Base-by-base conservation (phyloP, 1,140 invertebrate genomes). In the Drosophila kikkawai region DNA sequence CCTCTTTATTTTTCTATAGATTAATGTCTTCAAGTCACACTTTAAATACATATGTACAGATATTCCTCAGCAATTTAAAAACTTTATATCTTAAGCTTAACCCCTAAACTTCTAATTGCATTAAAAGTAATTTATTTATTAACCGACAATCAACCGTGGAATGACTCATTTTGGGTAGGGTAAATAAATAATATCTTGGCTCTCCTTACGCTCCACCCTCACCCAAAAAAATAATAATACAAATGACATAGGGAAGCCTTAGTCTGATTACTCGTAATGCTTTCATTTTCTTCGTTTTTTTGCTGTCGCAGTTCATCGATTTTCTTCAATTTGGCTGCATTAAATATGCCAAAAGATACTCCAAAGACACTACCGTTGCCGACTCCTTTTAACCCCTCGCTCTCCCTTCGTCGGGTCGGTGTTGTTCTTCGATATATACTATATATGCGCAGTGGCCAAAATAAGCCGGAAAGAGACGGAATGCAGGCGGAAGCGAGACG, bases 251-350 rank as follows among this genome's bases (percentile, higher is more conserved):
- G 41, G 69, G 74, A 76, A 76, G 74, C 61, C 74, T 22, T 58
- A 76, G 22, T 56, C 61, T 59, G 44, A 44, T 42, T 73, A 42
- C 64, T 41, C 29, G 26, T 44, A 44, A 57, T 56, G 17, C 22
- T 22, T 55, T 22, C 5, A 7, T 22, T 37, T 32, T 9, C 67
- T 12, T 75, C 39, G 6, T 37, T 55, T 51, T 70, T 56, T 53
- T 53, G 15, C 39, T 73, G 61, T 73, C 74, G 79, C 67, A 67
- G 65, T 73, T 77, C 58, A 82, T 82, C 74, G 80, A 82, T 82
- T 82, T 82, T 60, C 67, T 78, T 57, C 48, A 81, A 76, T 81
- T 76, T 60, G 15, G 47, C 42, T 71, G 61, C 53, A 76, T 76
- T 76, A 76, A 76, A 76, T 76, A 76, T 76, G 73, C 73, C 73